phyloP scores from a whole-genome alignment of 2,113 vertebrate species.

The Chauna torquata region DNA sequence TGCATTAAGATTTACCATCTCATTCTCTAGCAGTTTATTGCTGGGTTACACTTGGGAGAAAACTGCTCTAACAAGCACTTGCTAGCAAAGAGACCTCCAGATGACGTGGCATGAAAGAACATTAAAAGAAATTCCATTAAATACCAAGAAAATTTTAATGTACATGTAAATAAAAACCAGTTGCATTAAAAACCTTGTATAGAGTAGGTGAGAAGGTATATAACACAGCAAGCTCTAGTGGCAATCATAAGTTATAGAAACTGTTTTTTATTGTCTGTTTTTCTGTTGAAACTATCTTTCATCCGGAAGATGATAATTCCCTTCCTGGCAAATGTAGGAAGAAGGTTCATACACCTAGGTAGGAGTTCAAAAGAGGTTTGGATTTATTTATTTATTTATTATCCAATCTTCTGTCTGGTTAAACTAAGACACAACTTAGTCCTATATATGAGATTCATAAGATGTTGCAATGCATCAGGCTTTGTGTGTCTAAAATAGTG shows the following conservation, averaged over 20 bases:
- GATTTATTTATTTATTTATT: neutral
- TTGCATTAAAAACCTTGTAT: neutral
- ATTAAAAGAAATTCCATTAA: slow-evolving; percentile 2
- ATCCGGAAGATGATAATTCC: neutral
- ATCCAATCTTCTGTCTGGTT: fast-evolving
- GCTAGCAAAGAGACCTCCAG: neutral
- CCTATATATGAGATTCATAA: neutral
- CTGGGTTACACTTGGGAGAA: neutral
- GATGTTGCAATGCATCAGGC: fast-evolving
- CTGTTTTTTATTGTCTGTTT: neutral
- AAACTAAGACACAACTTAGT: neutral
- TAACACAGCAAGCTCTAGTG: neutral
- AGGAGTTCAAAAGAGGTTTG: neutral
- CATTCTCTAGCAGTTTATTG: slow-evolving; percentile 40
- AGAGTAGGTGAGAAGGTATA: neutral
- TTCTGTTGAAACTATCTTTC: neutral
- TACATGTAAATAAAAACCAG: neutral
- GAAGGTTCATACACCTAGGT: neutral
- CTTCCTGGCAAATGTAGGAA: neutral
- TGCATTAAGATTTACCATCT: slow-evolving; percentile 6
- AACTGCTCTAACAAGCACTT: neutral
- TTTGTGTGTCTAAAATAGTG: neutral
- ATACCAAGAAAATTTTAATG: neutral
- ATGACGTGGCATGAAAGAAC: neutral
- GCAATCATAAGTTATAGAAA: neutral